Evolutionary conservation across 2,888 invertebrate genomes (phyloP).

Genomic region (Adelognathus sp.): DNA sequence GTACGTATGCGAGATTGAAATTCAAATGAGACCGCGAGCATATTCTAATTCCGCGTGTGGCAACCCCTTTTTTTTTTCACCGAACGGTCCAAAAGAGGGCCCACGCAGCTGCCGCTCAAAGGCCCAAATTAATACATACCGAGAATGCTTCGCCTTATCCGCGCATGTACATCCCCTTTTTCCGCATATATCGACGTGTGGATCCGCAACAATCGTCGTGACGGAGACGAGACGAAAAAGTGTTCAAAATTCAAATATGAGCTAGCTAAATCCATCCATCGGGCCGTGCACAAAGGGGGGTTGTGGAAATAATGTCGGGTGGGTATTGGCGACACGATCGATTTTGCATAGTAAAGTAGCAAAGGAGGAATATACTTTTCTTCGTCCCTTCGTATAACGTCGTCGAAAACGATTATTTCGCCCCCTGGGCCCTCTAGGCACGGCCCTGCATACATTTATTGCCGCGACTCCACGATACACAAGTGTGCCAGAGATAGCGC

Average conservation of each 20-base stretch:
- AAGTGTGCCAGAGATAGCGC: neutral
- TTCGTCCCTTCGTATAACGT: slow-evolving; percentile 38
- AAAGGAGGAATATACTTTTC: slow-evolving; percentile 48
- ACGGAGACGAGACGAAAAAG: slow-evolving; percentile 71
- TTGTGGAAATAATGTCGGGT: slow-evolving; percentile 17
- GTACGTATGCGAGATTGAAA: slow-evolving; percentile 74
- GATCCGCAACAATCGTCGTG: slow-evolving; percentile 72
- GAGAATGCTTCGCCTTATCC: slow-evolving; percentile 67
- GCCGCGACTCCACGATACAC: slow-evolving; percentile 25
- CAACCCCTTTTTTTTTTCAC: slow-evolving; percentile 78
- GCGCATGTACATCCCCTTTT: slow-evolving; percentile 52
- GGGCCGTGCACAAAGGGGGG: slow-evolving; percentile 23
- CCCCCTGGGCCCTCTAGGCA: slow-evolving; percentile 42
- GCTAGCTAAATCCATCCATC: slow-evolving; percentile 13
- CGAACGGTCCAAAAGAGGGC: slow-evolving; percentile 63
- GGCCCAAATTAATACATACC: slow-evolving; percentile 72
- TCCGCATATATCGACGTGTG: slow-evolving; percentile 36
- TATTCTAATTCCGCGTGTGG: slow-evolving; percentile 79
- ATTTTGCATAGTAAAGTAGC: slow-evolving; percentile 65
- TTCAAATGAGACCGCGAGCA: slow-evolving; percentile 82
- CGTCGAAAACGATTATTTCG: slow-evolving; percentile 58
- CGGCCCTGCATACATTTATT: slow-evolving; percentile 52
- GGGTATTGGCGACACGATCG: slow-evolving; percentile 64
- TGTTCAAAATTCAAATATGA: slow-evolving; percentile 72
- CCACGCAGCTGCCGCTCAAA: slow-evolving; percentile 79